Conservation (phyloP, 2,113 vertebrate genomes). For the Isurus oxyrinchus region DNA sequence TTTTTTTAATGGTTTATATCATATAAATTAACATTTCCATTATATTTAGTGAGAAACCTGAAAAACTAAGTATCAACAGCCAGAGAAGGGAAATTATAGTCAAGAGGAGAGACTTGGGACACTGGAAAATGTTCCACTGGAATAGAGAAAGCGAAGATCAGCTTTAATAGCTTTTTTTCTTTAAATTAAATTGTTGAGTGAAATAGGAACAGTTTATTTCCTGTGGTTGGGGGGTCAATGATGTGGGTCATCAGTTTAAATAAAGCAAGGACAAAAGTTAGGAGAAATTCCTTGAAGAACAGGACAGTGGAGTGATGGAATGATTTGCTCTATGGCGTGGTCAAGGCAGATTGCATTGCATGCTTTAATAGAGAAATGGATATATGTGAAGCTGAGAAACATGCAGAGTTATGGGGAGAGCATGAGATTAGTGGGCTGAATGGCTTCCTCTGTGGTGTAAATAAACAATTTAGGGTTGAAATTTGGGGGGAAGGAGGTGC, state of each 20-base stretch:
- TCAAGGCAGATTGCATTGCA: not conserved
- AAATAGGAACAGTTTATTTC: not conserved
- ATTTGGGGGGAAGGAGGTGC: not conserved
- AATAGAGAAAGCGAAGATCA: not conserved
- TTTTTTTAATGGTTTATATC: not conserved
- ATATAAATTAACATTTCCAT: not conserved
- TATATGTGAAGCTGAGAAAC: not conserved
- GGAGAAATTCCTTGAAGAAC: not conserved
- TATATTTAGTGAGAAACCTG: no score
- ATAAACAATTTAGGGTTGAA: not conserved
- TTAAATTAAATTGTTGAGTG: not conserved
- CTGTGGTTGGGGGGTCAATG: not conserved
- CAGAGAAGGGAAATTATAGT: not conserved
- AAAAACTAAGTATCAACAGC: not conserved
- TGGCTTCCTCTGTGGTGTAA: not conserved
- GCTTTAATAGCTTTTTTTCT: not conserved
- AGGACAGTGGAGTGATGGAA: not conserved
- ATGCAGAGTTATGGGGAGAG: not conserved
- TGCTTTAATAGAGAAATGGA: not conserved
- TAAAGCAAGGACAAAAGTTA: not conserved
- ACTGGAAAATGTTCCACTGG: not conserved
- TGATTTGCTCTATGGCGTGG: not conserved
- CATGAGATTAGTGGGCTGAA: not conserved
- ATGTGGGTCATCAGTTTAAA: not conserved
- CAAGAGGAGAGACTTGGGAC: not conserved